Evolutionary conservation across 2,797 vertebrate species (phyloP), one percentile per base, ranked within the genome.

Genomic region (Lutjanus argentimaculatus): DNA sequence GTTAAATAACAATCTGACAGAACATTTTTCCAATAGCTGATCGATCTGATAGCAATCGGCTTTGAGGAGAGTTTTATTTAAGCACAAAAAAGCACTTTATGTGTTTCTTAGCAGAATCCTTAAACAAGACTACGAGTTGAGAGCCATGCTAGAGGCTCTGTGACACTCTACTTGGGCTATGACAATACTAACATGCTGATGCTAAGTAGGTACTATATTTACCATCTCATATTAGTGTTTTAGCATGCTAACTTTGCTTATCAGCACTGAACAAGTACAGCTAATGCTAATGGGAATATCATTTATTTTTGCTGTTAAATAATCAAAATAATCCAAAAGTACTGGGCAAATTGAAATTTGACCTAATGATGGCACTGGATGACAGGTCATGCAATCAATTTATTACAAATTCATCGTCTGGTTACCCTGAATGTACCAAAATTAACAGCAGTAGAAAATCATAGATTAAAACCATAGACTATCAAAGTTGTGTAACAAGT

Each of bases 1-100:
- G 45, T 66, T 6, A 52, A 78, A 73, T 57, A 64, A 30, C 30
- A 59, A 72, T n/a, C 61, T 43, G 22, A 14, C 49, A 70, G 21
- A 67, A 63, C 7, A 17, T 36, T 10, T 78, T 69, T 40, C 11
- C 40, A 36, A 59, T 19, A 68, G 49, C 36, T 36, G 22, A 72
- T 64, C 10, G 6, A 71, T 82, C 52, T 58, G 16, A 49, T 8
- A 15, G 51, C 15, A 51, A 43, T 77, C 49, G 40, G 8, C 25
- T 25, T 25, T 25, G 25, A 25, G 3, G 25, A 25, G 25, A 25
- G 11, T 49, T 66, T 43, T 4, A 48, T 14, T 72, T 8, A 42
- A 43, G 11, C 17, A 69, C 3, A 17, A 69, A n/a, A 5, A 40
- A 17, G 12, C 36, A 6, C 4, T 53, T 63, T 64, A 3, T 72